Evolutionary conservation across 2,888 invertebrate genomes (phyloP).

Genomic region (Allacma fusca): DNA sequence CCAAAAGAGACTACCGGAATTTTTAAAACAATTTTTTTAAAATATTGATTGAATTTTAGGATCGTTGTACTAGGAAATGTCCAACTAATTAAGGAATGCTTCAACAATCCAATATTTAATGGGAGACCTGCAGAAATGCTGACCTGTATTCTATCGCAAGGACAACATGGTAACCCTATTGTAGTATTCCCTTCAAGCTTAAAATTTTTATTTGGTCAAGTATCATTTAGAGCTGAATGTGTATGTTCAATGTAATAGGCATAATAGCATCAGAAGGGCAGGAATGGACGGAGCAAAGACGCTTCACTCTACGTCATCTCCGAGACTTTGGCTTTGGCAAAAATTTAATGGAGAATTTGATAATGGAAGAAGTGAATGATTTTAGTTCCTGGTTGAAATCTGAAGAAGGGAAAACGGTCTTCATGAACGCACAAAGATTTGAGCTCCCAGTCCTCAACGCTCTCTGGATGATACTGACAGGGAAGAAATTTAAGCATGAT

Average conservation of each 20-base stretch:
- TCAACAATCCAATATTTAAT: conserved; percentile 19
- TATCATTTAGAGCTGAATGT: neutral
- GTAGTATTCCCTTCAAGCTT: no score
- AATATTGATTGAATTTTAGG: neutral
- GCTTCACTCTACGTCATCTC: conserved; percentile 31
- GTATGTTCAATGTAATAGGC: conserved; percentile 10
- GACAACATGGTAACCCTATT: conserved; percentile 22
- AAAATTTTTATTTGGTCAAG: no score
- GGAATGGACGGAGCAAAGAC: conserved; percentile 30
- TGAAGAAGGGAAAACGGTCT: conserved; percentile 43
- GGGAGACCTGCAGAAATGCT: conserved; percentile 10
- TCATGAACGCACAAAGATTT: conserved; percentile 41
- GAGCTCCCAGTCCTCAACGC: conserved; percentile 50
- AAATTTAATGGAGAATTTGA: conserved; percentile 47
- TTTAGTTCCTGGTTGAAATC: conserved; percentile 45
- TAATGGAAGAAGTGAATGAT: conserved; percentile 51
- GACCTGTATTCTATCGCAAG: conserved; percentile 7
- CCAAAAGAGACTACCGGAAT: no score
- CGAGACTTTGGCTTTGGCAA: conserved; percentile 53
- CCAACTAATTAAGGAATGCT: conserved; percentile 15
- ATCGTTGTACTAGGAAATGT: neutral
- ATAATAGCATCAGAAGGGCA: conserved; percentile 27
- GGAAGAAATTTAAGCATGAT: conserved; percentile 47
- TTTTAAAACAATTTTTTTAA: no score
- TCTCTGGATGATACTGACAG: conserved; percentile 49